Percentiles rank a stretch among this genome's conserved stretches.
Conservation (phyloP, 1,140 invertebrate genomes). For the Pissodes strobi region DNA sequence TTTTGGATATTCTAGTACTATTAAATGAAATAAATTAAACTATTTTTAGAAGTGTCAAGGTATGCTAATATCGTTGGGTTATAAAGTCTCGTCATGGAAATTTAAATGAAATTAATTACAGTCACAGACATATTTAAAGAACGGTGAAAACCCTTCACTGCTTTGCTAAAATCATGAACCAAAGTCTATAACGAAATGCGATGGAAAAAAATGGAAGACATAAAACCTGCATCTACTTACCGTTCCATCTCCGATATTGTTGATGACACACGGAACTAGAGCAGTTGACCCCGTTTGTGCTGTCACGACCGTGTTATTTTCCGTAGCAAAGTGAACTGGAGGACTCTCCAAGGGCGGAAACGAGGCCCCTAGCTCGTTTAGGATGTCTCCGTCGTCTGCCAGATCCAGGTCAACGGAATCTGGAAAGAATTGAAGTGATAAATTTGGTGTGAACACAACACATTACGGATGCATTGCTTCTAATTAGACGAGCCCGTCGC, state of each 20-base stretch:
- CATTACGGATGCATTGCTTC: background rate
- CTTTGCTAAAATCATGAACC: no score
- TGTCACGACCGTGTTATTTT: conserved; percentile 78
- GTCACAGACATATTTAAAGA: no score
- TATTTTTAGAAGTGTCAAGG: no score
- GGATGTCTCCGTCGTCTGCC: conserved; percentile 35
- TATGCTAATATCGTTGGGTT: no score
- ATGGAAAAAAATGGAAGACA: no score
- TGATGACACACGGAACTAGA: conserved; percentile 78
- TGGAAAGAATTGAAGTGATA: conserved; percentile 26
- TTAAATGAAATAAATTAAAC: no score
- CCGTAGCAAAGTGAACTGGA: conserved; percentile 69
- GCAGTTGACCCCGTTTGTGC: conserved; percentile 83
- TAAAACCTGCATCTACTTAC: conserved; percentile 63
- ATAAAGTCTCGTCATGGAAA: no score
- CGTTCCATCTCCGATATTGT: conserved; percentile 82
- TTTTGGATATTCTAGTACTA: no score
- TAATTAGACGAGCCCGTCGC: background rate
- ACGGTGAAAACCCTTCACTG: no score
- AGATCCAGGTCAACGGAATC: conserved; percentile 34
- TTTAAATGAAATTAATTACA: no score
- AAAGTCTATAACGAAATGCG: no score
- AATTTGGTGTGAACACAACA: conserved; percentile 11
- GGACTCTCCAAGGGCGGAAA: conserved; percentile 51
- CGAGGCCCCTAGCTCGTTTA: conserved; percentile 51